Conservation (phyloP, 2,888 invertebrate genomes). For the Cataglyphis rosenhaueri region DNA sequence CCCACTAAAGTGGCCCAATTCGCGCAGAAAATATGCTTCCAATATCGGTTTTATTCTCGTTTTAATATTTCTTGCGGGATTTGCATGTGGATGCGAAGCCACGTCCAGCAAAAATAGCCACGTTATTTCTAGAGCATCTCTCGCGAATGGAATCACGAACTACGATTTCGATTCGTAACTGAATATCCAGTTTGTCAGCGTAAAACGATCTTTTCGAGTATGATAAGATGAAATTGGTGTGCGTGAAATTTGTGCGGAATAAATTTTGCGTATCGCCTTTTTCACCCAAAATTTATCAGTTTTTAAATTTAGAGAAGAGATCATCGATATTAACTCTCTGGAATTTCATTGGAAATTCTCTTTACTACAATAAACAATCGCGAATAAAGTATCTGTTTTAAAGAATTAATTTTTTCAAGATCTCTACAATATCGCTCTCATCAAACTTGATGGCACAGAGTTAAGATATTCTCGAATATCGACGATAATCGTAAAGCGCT, state of each 20-base stretch:
- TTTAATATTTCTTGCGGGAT: slow-evolving; percentile 53
- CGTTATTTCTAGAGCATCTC: slow-evolving; percentile 35
- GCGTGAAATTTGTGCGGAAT: background rate
- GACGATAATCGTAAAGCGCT: slow-evolving; percentile 58
- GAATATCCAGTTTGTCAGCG: background rate
- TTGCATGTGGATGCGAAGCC: slow-evolving; percentile 33
- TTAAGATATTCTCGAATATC: slow-evolving; percentile 50
- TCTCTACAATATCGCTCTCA: background rate
- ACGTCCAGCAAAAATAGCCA: slow-evolving; percentile 26
- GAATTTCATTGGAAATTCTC: slow-evolving; percentile 38
- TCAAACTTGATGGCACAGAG: slow-evolving; percentile 1
- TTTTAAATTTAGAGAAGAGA: background rate
- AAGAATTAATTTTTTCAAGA: slow-evolving; percentile 2
- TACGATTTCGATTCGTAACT: slow-evolving; percentile 7
- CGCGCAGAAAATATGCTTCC: slow-evolving; percentile 32
- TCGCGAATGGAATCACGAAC: slow-evolving; percentile 18
- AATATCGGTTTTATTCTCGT: slow-evolving; percentile 41
- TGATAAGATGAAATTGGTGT: background rate
- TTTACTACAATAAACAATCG: slow-evolving; percentile 17
- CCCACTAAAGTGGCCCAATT: slow-evolving; percentile 24
- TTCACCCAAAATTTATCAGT: background rate
- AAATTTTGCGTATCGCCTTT: background rate
- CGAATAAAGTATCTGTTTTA: slow-evolving; percentile 49
- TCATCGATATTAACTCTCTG: slow-evolving; percentile 19
- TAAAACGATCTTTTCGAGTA: slow-evolving; percentile 7